phyloP scores from a whole-genome alignment of 2,888 invertebrate genomes.

The Chrysolina haemoptera region DNA sequence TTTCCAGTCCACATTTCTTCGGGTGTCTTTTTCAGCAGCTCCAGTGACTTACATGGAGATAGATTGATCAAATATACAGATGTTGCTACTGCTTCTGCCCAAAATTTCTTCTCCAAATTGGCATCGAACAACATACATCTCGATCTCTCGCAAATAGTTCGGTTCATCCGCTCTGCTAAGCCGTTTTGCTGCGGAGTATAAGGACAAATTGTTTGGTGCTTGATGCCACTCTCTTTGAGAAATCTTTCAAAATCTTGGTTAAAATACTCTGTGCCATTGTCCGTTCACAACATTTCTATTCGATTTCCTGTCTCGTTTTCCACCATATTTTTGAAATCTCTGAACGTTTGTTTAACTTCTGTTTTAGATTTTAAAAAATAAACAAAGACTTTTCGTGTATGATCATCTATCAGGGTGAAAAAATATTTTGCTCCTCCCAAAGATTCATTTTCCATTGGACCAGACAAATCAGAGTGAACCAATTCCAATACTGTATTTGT shows the following conservation, averaged over 20 bases:
- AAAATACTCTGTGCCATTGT: conserved; percentile 37
- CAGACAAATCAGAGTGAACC: conserved; percentile 45
- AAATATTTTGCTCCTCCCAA: conserved; percentile 41
- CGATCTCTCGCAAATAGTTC: not conserved
- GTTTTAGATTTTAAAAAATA: conserved; percentile 44
- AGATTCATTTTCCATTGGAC: conserved; percentile 37
- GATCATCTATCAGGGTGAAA: conserved; percentile 39
- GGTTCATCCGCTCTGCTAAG: not conserved
- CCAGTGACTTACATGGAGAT: not conserved
- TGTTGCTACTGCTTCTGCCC: too few relatives aligned
- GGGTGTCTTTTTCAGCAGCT: not conserved
- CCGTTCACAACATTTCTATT: conserved; percentile 35
- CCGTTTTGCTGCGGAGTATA: not conserved
- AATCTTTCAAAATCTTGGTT: conserved; percentile 5
- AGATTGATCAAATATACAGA: too few relatives aligned
- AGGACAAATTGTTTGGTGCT: not conserved
- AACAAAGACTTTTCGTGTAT: conserved; percentile 38
- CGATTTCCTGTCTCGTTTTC: conserved; percentile 32
- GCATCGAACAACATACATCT: not conserved
- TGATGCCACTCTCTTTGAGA: not conserved
- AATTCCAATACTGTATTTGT: not conserved
- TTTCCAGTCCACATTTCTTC: not conserved
- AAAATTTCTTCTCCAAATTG: not conserved
- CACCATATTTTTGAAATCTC: conserved; percentile 34
- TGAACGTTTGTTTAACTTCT: conserved; percentile 33